Evolutionary conservation across 2,888 invertebrate genomes (phyloP).

Genomic region (Odontocerum albicorne): DNA sequence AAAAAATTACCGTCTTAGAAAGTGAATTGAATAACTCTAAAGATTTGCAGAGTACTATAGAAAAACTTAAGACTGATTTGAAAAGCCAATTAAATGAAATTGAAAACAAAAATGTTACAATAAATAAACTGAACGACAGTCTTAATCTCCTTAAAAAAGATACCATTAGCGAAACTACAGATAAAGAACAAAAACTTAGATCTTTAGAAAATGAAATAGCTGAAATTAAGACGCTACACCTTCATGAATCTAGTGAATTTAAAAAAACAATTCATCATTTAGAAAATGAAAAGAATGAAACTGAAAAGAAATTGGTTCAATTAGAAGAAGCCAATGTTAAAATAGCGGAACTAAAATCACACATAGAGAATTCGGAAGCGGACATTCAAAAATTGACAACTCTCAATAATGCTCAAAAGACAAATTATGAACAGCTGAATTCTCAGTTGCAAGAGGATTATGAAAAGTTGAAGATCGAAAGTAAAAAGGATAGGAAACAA

Average conservation of each 20-base stretch:
- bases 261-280: constrained; percentile 38
- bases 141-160: constrained; percentile 48
- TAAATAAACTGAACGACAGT: constrained; percentile 44
- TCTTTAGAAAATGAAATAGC: constrained; percentile 31
- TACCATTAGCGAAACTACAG: constrained; percentile 39
- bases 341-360: constrained; percentile 48
- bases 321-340: constrained; percentile 48
- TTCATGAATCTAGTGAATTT: constrained; percentile 27
- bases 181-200: constrained; percentile 24
- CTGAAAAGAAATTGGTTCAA: constrained; percentile 47
- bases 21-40: constrained; percentile 47
- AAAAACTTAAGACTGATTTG: constrained; percentile 31
- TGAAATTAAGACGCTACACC: constrained; percentile 21
- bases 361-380: constrained; percentile 50
- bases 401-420: constrained; percentile 54
- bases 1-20: constrained; percentile 44
- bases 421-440: constrained; percentile 54
- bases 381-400: constrained; percentile 51
- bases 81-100: constrained; percentile 27
- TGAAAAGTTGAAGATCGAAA: constrained; percentile 52
- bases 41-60: constrained; percentile 38
- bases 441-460: constrained; percentile 50
- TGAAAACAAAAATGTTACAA: constrained; percentile 26
- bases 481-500: constrained; percentile 56
- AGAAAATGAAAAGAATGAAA: constrained; percentile 41